Percentiles rank a stretch among this genome's conserved stretches.
phyloP scores from a whole-genome alignment of 2,797 vertebrate species.

The Lagorchestes hirsutus region DNA sequence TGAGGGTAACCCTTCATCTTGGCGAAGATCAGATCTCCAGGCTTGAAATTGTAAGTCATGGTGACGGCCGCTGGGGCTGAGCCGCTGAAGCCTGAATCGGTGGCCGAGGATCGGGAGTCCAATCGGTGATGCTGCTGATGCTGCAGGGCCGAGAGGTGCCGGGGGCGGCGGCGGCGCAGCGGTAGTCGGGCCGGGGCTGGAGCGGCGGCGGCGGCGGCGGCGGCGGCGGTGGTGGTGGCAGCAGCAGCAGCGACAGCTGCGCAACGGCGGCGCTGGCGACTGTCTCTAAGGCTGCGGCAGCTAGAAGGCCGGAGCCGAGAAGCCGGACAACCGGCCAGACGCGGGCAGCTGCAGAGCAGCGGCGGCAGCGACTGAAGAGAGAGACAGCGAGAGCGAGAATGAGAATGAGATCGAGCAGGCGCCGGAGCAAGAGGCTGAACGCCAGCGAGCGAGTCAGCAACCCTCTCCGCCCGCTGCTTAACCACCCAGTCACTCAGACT shows the following conservation, averaged over 20 bases:
- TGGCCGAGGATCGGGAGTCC: not conserved
- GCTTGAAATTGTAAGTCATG: constrained; percentile 93
- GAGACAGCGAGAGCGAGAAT: not conserved
- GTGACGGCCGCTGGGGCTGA: not conserved
- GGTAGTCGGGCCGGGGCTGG: fast-evolving
- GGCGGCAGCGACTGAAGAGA: not conserved
- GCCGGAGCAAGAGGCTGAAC: no score
- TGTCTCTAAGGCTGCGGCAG: not conserved
- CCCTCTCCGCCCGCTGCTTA: not conserved
- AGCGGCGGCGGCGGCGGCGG: not conserved
- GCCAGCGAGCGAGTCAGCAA: no score
- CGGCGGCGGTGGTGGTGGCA: not conserved
- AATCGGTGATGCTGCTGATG: not conserved
- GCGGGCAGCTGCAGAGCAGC: not conserved
- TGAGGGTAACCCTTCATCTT: constrained; percentile 97
- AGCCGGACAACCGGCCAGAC: no score
- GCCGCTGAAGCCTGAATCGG: not conserved
- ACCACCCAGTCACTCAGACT: not conserved
- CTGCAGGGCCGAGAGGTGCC: not conserved
- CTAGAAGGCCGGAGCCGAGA: not conserved
- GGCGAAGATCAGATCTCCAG: constrained; percentile 95
- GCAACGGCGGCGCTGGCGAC: not conserved
- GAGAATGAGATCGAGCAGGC: not conserved
- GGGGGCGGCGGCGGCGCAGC: not conserved
- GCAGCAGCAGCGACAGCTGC: not conserved